Conservation (phyloP, 1,140 invertebrate species). For the Schlechtendalia chinensis region DNA sequence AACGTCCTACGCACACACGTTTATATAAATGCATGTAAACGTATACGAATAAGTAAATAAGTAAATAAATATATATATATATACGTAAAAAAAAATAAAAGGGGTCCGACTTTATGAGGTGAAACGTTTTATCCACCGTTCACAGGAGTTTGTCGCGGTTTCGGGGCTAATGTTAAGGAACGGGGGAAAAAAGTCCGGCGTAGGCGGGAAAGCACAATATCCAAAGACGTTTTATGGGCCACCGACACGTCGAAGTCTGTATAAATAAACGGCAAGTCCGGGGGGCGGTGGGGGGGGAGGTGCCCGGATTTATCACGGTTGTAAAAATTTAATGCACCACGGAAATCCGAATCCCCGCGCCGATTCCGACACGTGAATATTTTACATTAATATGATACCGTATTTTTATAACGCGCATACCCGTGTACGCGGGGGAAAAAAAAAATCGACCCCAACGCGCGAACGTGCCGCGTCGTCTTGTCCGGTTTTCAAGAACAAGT, state of each 20-base stretch:
- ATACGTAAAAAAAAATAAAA: not conserved
- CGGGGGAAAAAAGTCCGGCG: conserved; percentile 18
- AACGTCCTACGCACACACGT: too few species aligned
- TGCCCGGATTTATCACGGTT: conserved; percentile 44
- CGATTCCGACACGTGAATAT: conserved; percentile 45
- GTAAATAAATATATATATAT: not conserved
- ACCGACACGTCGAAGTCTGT: conserved; percentile 25
- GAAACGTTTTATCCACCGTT: conserved; percentile 45
- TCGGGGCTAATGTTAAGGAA: conserved; percentile 43
- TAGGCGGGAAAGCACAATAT: conserved; percentile 25
- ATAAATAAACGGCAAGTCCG: too few species aligned
- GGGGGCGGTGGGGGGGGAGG: too few species aligned
- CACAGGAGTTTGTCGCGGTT: conserved; percentile 39
- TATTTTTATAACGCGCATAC: conserved; percentile 38
- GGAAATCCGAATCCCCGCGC: conserved; percentile 35
- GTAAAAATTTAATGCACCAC: conserved; percentile 50
- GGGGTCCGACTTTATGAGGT: conserved; percentile 33
- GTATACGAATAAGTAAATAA: too few species aligned
- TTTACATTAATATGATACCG: conserved; percentile 47
- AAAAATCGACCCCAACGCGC: conserved; percentile 31
- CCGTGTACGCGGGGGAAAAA: too few species aligned
- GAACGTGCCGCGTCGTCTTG: too few species aligned
- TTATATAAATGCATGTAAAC: too few species aligned
- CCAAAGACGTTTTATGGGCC: conserved; percentile 42
- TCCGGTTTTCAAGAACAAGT: too few species aligned